A percentile compares a stretch with the other conserved stretches of the same genome.
Evolutionary conservation across 2,113 vertebrate genomes (phyloP).

Genomic region (Spea multiplicata): DNA sequence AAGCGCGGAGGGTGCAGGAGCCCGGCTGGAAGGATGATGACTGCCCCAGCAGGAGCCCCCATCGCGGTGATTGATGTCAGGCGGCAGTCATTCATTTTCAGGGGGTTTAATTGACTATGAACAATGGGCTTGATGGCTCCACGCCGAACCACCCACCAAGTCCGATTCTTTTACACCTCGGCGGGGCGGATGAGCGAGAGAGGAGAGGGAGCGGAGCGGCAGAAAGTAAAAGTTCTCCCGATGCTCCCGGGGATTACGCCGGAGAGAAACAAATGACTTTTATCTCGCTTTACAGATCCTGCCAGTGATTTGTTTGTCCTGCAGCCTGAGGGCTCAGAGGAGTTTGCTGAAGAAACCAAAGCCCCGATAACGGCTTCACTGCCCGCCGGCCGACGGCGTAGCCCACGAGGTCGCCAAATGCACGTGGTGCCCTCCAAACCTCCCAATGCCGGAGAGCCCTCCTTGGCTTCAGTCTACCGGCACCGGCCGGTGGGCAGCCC

Average conservation of each 20-base stretch:
- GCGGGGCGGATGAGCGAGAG: neutral
- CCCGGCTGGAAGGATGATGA: neutral
- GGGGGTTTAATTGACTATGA: constrained; percentile 43
- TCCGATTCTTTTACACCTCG: neutral
- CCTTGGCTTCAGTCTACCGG: too few species aligned
- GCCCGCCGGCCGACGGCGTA: too few species aligned
- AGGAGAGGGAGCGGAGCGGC: neutral
- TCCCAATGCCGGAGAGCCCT: neutral
- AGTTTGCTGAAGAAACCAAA: neutral
- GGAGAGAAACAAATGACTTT: constrained; percentile 22
- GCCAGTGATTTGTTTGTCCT: neutral
- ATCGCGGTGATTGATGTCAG: constrained; percentile 38
- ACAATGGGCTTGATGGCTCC: constrained; percentile 12
- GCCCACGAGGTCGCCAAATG: too few species aligned
- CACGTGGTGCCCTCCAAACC: neutral
- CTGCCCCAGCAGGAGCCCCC: constrained; percentile 4
- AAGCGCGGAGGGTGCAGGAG: neutral
- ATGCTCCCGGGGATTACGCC: neutral
- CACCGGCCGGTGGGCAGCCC: too few species aligned
- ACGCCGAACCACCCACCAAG: constrained; percentile 6
- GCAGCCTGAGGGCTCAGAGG: neutral
- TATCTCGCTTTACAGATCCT: too few species aligned
- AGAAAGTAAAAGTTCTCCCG: constrained; percentile 33
- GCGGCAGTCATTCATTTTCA: constrained; percentile 36
- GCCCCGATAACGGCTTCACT: neutral